A percentile compares a stretch with the other conserved stretches of the same genome.
These are phyloP conservation scores for Apus apus DNA, from an alignment of 2,113 vertebrate species.

Conservation along the genomic window DNA sequence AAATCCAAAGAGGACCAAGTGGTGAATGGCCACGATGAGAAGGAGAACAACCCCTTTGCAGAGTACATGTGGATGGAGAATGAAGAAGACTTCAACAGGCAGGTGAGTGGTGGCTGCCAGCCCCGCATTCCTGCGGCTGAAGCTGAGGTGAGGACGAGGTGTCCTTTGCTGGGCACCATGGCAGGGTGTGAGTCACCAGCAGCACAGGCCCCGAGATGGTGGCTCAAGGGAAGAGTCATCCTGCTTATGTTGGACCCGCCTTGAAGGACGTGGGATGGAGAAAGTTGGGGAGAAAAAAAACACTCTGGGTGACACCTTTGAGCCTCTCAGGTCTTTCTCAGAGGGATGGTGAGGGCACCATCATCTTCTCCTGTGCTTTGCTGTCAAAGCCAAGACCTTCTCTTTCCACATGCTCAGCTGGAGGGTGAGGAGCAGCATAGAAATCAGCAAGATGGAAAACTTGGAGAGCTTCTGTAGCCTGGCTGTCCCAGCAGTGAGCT, in stretches of 20 bases:
- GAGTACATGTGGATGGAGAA: conserved; percentile 99
- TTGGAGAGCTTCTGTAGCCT: not conserved
- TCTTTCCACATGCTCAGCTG: not conserved
- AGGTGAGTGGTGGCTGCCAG: conserved; percentile 74
- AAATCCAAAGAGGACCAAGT: conserved; percentile 86
- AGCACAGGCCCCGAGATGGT: too few relatives aligned
- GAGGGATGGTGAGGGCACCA: accelerated
- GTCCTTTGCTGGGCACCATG: not conserved
- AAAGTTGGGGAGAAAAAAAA: not conserved
- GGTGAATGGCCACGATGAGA: conserved; percentile 86
- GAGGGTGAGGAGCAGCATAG: not conserved
- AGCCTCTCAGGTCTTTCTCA: not conserved
- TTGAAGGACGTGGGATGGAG: not conserved
- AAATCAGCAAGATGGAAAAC: not conserved
- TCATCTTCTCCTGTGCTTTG: not conserved
- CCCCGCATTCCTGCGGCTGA: accelerated
- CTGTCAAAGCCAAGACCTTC: not conserved
- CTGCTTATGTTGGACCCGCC: not conserved
- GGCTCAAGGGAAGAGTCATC: not conserved
- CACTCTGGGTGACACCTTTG: accelerated
- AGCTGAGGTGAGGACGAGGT: too few relatives aligned
- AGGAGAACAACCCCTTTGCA: conserved; percentile 90
- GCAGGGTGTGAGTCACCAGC: too few relatives aligned
- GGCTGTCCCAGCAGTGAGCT: not conserved
- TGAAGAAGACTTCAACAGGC: conserved; percentile 94